Evolutionary conservation across 2,113 vertebrate genomes (phyloP), one percentile per base, ranked within the genome.

Genomic region (Cervus canadensis): DNA sequence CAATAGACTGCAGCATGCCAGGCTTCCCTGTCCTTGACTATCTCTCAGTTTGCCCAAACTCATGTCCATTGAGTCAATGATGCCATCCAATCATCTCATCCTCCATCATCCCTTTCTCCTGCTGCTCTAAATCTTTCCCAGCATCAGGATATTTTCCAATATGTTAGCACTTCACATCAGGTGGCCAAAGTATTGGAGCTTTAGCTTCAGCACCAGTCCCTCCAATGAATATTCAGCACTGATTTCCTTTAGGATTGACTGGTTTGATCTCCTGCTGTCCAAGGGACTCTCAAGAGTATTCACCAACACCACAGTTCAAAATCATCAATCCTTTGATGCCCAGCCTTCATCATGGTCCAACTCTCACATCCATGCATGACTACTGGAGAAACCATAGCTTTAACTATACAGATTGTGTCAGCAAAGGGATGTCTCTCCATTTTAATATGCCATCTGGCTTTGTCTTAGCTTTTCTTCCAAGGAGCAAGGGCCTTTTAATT

Each of bases 121-220:
- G 10, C n/a, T 23, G 19, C 10, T 23, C 67, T 23, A 40, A 71
- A 71, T 71, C 67, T 71, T 40, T 40, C 67, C n/a, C n/a, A 6
- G n/a, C 19, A 71, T 23, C 5, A 12, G 67, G 19, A 12, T 71
- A 40, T 71, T 71, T 40, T 71, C 5, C 67, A 71, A 0, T 71
- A 36, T 12, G 67, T 36, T 23, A 36, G 1, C 67, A 40, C 19
- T 40, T 40, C n/a, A 40, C 10, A 40, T 40, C 10, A 71, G 67
- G 67, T 0, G 0, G 19, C 67, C 67, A 40, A 23, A 12, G 67
- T 71, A 71, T 40, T 71, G 5, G 67, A 40, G 67, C 67, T 23
- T 71, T 6, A 71, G 67, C 19, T 71, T 71, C 19, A 40, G 67
- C 10, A 40, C 5, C 67, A 71, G 67, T 71, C n/a, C 21, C 40